Evolutionary conservation across 2,888 invertebrate species (phyloP), one percentile per base, ranked within the genome.

Genomic region (Orthosia gracilis): DNA sequence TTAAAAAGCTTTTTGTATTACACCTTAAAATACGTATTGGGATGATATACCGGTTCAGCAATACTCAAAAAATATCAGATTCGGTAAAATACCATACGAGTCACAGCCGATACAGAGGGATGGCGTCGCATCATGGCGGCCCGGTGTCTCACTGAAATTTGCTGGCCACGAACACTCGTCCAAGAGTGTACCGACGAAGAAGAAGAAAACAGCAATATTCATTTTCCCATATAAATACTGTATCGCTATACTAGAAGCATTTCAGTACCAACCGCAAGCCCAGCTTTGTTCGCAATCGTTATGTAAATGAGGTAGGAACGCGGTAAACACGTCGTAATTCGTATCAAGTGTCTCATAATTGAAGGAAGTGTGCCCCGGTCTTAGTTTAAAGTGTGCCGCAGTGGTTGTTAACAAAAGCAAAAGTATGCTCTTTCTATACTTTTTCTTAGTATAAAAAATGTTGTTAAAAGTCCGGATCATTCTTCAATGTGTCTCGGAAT

Each of bases 281-380:
- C 18, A 49, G 79, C 45, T 73, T 80, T 31, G 64, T 45, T 57
- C 68, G n/a, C 50, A 58, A 71, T 67, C 55, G 67, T 72, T 82
- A 84, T 80, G 80, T 58, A 83, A 84, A 80, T 68, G 40, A 61
- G 61, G 2, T 23, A 15, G 65, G 31, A 45, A 70, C 57, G 69
- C 45, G 65, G 79, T 70, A 65, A 74, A 68, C 76, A 69, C 69
- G 31, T 49, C 31, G 57, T 68, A 70, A 73, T 71, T 69, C 79
- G 63, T 69, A 74, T 73, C 31, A 79, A 80, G 66, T 79, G 74
- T 74, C 80, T 83, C 83, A 83, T 80, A 83, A 83, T 80, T 79
- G 66, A 63, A 54, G 62, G 40, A 40, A 78, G 73, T 67, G 58
- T 63, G 65, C 79, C 73, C 52, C n/a, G 58, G 62, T 73, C 49